phyloP scores from a whole-genome alignment of 1,140 invertebrate species.

The Prorops nasuta region DNA sequence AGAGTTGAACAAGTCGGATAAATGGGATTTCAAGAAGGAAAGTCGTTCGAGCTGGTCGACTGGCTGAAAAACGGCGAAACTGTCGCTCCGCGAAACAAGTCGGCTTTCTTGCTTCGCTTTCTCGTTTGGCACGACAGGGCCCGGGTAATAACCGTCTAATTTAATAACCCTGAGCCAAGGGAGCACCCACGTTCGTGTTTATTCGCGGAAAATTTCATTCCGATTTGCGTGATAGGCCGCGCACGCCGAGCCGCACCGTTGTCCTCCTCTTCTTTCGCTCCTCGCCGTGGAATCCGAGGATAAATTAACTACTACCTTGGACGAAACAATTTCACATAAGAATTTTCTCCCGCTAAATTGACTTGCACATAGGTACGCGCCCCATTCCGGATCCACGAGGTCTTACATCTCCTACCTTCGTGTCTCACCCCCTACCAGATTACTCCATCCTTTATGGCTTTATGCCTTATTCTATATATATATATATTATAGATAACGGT shows the following conservation, averaged over 20 bases:
- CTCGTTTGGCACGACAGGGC: no score
- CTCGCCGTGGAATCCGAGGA: slow-evolving; percentile 21
- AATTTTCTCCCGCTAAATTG: slow-evolving; percentile 44
- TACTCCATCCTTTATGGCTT: slow-evolving; percentile 45
- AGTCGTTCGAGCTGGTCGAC: no score
- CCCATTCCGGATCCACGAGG: not conserved
- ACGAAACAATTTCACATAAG: slow-evolving; percentile 43
- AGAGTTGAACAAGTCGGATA: no score
- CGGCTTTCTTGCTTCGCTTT: no score
- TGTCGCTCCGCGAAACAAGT: no score
- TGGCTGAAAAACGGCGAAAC: no score
- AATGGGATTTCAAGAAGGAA: no score
- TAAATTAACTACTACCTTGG: slow-evolving; percentile 40
- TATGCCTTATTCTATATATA: slow-evolving; percentile 19
- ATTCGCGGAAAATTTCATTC: slow-evolving; percentile 30
- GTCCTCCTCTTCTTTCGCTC: slow-evolving; percentile 19
- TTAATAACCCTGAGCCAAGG: slow-evolving; percentile 20
- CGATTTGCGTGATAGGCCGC: slow-evolving; percentile 26
- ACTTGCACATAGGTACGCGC: slow-evolving; percentile 26
- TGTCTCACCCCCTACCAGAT: slow-evolving; percentile 19
- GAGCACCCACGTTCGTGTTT: slow-evolving; percentile 28
- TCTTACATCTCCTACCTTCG: slow-evolving; percentile 1
- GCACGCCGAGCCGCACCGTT: slow-evolving; percentile 6
- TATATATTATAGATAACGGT: not conserved
- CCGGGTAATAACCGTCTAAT: slow-evolving; percentile 22